These are phyloP conservation scores for Pangasius djambal DNA, from an alignment of 2,797 vertebrate species.

Conservation along the genomic window DNA sequence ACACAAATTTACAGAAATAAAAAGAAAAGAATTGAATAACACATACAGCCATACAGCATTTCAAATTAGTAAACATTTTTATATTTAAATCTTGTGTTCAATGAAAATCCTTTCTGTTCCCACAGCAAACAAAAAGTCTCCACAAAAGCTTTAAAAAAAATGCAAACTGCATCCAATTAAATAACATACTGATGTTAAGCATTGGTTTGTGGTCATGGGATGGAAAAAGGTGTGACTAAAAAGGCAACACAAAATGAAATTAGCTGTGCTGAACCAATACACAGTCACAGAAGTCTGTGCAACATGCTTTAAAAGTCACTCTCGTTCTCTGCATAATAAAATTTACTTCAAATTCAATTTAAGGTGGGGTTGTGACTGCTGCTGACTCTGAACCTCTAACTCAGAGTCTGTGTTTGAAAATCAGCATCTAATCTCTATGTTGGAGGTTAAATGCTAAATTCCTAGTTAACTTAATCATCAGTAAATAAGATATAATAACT, in stretches of 20 bases:
- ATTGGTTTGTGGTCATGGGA: slow-evolving; percentile 18
- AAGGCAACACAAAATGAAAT: slow-evolving; percentile 18
- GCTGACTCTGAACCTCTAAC: neutral
- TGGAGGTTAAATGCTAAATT: neutral
- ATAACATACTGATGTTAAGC: neutral
- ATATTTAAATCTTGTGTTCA: neutral
- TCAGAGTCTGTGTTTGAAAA: neutral
- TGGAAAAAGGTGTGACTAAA: slow-evolving; percentile 16
- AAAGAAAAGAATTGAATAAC: neutral
- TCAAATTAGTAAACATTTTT: neutral
- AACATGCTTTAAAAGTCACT: slow-evolving; percentile 29
- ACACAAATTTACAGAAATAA: neutral
- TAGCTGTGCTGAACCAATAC: neutral
- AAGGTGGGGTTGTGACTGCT: slow-evolving; percentile 65
- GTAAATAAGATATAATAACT: neutral
- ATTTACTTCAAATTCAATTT: slow-evolving; percentile 74
- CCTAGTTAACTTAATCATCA: neutral
- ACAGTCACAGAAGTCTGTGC: slow-evolving; percentile 5
- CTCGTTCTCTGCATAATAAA: slow-evolving; percentile 62
- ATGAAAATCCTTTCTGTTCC: neutral
- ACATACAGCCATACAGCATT: neutral
- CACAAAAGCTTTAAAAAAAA: neutral
- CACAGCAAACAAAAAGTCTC: neutral
- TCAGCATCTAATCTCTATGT: neutral
- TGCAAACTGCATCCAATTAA: neutral